Base-by-base conservation (phyloP, 2,797 vertebrate genomes). In the Alectoris magna region DNA sequence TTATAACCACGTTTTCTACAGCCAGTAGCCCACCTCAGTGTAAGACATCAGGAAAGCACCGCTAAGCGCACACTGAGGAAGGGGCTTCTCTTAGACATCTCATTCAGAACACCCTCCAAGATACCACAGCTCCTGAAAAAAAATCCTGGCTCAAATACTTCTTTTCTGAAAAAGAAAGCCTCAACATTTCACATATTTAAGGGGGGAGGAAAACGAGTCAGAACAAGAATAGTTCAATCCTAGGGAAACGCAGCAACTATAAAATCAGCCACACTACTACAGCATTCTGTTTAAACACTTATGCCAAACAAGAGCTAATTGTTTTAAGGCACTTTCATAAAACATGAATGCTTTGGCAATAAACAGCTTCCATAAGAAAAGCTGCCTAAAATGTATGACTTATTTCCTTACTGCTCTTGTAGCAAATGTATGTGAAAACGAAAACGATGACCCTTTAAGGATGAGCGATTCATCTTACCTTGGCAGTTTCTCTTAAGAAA, bases 111-210 rank as follows among this genome's bases (percentile, higher is more conserved):
- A 86, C 18, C 21, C 67, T 72, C 64, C 81, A 89, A 93, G 74
- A 73, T 10, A 94, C 14, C 6, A 8, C 66, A 23, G 85, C 64
- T 84, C 53, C 71, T 13, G 41, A 84, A 49, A 87, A 90, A 53
- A 87, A 88, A 93, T 46, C 59, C 84, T 84, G 73, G 73, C 62
- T 91, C 34, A 76, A 84, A 68, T 41, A 76, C 31, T 83, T 72
- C 14, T 41, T 81, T 90, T 93, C 63, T 66, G 36, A 59, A 89
- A 39, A 84, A 46, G 27, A 91, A 89, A 95, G 43, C 27, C 69
- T 91, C 43, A 83, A 77, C 56, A 67, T 72, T 90, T 83, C 63
- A 66, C 16, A 55, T 17, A 15, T 55, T 8, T 70, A 34, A 34
- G 8, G 34, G 8, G 24, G 9, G 8, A 7, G 5, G 9, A 10